Evolutionary conservation across 2,888 invertebrate species (phyloP), one percentile per base, ranked within the genome.

Genomic region (Dasypogon diadema): DNA sequence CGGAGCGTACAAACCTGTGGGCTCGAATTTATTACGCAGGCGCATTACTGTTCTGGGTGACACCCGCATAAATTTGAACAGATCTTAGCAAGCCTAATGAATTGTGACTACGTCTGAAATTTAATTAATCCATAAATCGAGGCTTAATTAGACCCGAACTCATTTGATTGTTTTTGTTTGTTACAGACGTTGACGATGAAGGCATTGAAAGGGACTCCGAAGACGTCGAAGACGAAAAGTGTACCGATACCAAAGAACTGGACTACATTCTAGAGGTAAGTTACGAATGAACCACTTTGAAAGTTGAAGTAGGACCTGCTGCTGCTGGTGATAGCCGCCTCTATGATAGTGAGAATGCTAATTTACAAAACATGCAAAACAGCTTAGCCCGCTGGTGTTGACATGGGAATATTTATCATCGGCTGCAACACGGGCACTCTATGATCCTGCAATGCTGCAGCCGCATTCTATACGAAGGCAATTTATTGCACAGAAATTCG

Each of bases 131-230:
- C 42, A 42, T 37, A 24, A 56, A 1, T 24, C 46, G 8, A 34
- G 37, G 21, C 12, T 65, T 65, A 24, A 56, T 24, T 65, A 21
- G 21, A 63, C 16, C 21, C 42, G 42, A 3, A 34, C n/a, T n/a
- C n/a, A 30, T 6, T 3, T 60, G n/a, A 18, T 34, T 18, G 34
- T 37, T 10, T 34, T 60, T 34, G 6, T 42, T 60, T 65, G 51
- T 83, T 83, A 10, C 87, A 83, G 92, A 93, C 86, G 91, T 91
- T 10, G 93, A 96, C 82, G 95, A 96, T 85, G 96, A 96, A 87
- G 96, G 95, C 78, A 96, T 96, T 83, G 96, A 96, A 87, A 89
- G 94, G 80, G 96, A 96, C 87, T 93, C 94, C 1, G 92, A 91
- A 76, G 92, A 92, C 81, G 89, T 89, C 80, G 91, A 91, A 81